phyloP scores from a whole-genome alignment of 2,888 invertebrate genomes.

The Yponomeuta malinellus region DNA sequence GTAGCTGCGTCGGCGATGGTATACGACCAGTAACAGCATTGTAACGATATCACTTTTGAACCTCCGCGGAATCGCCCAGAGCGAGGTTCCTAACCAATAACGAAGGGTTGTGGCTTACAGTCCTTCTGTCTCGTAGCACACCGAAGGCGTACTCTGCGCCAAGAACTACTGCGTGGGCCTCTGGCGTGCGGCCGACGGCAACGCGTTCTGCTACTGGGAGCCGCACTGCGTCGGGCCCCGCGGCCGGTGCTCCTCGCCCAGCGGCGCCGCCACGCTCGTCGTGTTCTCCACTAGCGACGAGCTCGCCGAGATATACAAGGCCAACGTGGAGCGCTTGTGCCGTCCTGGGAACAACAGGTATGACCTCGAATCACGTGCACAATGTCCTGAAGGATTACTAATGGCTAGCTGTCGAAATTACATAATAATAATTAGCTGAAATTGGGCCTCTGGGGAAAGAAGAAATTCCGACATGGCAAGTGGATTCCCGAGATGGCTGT shows the following conservation, averaged over 20 bases:
- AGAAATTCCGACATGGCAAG: too few relatives aligned
- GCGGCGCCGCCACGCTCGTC: slow-evolving; percentile 43
- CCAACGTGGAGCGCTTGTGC: slow-evolving; percentile 35
- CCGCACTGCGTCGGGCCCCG: slow-evolving; percentile 55
- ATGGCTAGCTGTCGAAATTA: too few relatives aligned
- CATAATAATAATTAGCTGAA: too few relatives aligned
- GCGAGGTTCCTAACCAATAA: too few relatives aligned
- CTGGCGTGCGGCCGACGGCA: slow-evolving; percentile 45
- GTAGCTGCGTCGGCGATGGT: too few relatives aligned
- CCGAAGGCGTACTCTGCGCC: slow-evolving; percentile 52
- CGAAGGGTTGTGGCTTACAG: too few relatives aligned
- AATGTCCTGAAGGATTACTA: too few relatives aligned
- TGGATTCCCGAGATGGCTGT: too few relatives aligned
- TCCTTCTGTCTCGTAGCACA: slow-evolving; percentile 27
- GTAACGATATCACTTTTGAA: too few relatives aligned
- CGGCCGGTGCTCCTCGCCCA: slow-evolving; percentile 38
- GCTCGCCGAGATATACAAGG: slow-evolving; percentile 30
- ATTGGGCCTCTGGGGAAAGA: too few relatives aligned
- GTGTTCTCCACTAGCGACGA: slow-evolving; percentile 40
- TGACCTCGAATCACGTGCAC: slow-evolving; percentile 18
- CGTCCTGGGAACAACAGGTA: slow-evolving; percentile 50
- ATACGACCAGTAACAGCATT: too few relatives aligned
- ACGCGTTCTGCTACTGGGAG: slow-evolving; percentile 46
- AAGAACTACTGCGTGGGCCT: slow-evolving; percentile 59
- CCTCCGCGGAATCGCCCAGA: too few relatives aligned